Conservation (phyloP, 2,113 vertebrate species). For the Thunnus maccoyii region DNA sequence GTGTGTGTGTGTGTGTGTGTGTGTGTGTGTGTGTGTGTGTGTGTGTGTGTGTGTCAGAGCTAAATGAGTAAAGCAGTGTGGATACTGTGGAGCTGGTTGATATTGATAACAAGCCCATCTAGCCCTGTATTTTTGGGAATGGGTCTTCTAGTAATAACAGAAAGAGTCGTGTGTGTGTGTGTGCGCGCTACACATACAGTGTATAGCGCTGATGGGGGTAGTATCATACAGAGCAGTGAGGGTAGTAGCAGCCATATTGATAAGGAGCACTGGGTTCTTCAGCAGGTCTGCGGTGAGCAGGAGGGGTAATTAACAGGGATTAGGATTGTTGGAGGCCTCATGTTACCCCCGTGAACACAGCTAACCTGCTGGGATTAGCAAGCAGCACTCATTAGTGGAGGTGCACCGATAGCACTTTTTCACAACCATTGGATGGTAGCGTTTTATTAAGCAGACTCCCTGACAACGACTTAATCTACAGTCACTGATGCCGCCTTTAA, state of each 20-base stretch:
- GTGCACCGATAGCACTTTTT: constrained; percentile 23
- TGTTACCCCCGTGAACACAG: constrained; percentile 49
- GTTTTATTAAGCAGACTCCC: constrained; percentile 11
- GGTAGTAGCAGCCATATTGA: constrained; percentile 60
- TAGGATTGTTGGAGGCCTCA: constrained; percentile 65
- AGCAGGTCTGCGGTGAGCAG: constrained; percentile 56
- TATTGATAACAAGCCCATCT: constrained; percentile 72
- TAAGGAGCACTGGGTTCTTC: constrained; percentile 67
- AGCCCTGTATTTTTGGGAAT: constrained; percentile 58
- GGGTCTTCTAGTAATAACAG: constrained; percentile 52
- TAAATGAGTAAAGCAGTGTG: constrained; percentile 70
- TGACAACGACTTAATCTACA: constrained; percentile 4
- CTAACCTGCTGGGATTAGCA: constrained; percentile 73
- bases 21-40: constrained; percentile 48
- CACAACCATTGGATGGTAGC: neutral
- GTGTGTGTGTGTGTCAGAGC: constrained; percentile 43
- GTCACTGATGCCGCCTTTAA: constrained; percentile 15
- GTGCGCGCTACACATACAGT: neutral
- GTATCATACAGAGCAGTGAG: constrained; percentile 48
- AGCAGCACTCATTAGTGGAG: constrained; percentile 58
- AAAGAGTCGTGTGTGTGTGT: neutral
- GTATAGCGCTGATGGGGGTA: constrained; percentile 9
- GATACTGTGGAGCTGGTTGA: constrained; percentile 59
- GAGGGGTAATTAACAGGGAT: constrained; percentile 77
- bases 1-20: constrained; percentile 41